Base-by-base conservation (phyloP, 1,140 invertebrate species). In the Parapsyche elsis region DNA sequence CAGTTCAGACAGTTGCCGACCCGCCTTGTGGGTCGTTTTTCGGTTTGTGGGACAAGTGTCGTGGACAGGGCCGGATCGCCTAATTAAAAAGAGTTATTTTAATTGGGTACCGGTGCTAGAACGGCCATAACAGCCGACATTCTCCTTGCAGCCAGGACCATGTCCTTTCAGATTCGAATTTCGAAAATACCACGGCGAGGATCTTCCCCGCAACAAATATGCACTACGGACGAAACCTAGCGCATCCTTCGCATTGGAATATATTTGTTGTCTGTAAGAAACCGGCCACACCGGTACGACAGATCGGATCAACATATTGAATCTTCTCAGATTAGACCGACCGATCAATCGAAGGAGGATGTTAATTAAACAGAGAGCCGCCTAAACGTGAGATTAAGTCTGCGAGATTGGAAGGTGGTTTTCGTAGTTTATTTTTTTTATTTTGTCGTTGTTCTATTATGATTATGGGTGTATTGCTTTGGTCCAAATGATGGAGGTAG, bases 1-100 rank as follows among this genome's bases (percentile, higher is more conserved):
- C 71, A 9, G 26, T 73, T 73, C 71, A 75, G 44, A 75, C 71
- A 75, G n/a, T 53, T 2, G 10, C 49, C 49, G 19, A n/a, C 19
- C 38, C 46, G 71, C 0, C 57, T 77, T 77, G 57, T 77, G 75
- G 9, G 53, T 77, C 53, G 75, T 77, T 77, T 77, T 77, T 77
- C 75, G 75, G 75, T 77, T 77, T 77, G 75, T 77, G 53, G 75
- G 75, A 77, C 75, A 77, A 77, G 75, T 77, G 75, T 77, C 16
- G 19, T 9, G 23, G 26, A 73, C 76, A 75, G 71, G 23, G 38
- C 70, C 76, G 57, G 57, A 71, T 77, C 80, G 38, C 67, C 80
- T 81, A 81, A 81, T 81, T 81, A 81, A 81, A 81, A 81, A 77
- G 76, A 81, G 80, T 81, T 81, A 81, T 81, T 81, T 81, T 81